These are phyloP conservation scores for Bugula neritina DNA, from an alignment of 2,888 invertebrate genomes.

Conservation along the genomic window DNA sequence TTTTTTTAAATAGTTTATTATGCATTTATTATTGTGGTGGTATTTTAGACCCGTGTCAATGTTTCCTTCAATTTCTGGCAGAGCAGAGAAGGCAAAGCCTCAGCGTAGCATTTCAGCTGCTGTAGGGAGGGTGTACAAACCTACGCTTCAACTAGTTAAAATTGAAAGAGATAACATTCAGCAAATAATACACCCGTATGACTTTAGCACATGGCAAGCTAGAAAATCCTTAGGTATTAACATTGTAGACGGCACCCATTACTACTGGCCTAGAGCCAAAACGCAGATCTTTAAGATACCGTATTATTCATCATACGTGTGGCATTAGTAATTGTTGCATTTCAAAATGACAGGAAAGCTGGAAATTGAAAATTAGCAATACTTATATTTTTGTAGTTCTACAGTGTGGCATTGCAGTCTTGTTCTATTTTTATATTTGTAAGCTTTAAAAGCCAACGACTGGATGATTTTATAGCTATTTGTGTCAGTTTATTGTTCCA, in stretches of 20 bases:
- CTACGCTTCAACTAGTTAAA: neutral
- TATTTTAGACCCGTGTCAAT: conserved; percentile 19
- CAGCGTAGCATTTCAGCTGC: neutral
- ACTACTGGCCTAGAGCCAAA: neutral
- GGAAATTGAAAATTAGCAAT: too few relatives aligned
- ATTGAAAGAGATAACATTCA: conserved; percentile 25
- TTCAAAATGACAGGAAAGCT: too few relatives aligned
- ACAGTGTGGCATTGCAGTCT: too few relatives aligned
- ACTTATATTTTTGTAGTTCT: too few relatives aligned
- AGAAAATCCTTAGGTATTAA: conserved; percentile 21
- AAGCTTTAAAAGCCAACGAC: too few relatives aligned
- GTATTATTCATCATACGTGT: conserved; percentile 18
- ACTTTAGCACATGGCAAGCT: conserved; percentile 25
- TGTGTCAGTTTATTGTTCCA: too few relatives aligned
- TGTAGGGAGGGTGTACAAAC: neutral
- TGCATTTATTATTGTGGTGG: neutral
- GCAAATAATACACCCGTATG: conserved; percentile 17
- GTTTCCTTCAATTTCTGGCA: conserved; percentile 1
- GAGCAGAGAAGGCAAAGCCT: neutral
- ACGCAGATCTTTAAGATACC: conserved; percentile 7
- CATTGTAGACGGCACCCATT: neutral
- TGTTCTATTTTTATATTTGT: too few relatives aligned
- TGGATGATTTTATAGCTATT: too few relatives aligned
- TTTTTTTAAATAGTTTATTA: neutral
- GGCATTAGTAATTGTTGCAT: conserved; percentile 1